Evolutionary conservation across 2,797 vertebrate species (phyloP), one percentile per base, ranked within the genome.

Genomic region (Acipenser oxyrinchus): DNA sequence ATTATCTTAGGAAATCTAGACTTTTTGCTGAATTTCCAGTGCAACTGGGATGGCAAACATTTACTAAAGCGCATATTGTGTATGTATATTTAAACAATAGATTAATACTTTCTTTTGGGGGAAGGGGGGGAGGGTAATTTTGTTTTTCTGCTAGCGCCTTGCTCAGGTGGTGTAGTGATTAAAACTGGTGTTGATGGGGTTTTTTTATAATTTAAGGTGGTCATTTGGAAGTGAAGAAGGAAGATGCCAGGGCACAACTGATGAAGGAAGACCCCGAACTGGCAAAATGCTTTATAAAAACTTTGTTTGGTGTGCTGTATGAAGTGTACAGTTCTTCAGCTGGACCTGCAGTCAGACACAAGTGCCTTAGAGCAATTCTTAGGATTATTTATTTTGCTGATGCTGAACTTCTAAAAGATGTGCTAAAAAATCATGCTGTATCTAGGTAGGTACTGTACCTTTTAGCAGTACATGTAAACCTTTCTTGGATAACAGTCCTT

Each of bases 341-440:
- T 78, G 97, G 96, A 79, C 97, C 96, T 77, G 97, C 97, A 70
- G 96, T 99, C 88, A 94, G 97, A 98, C 97, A 99, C 88, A 99
- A 99, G 96, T 99, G 96, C 96, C 97, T 99, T 96, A 94, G 97
- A 96, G 97, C 97, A 93, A 99, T 99, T 90, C 96, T 99, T 91
- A 97, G 97, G 89, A 98, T 99, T 84, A 98, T 99, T 88, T 99
- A 92, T 92, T 99, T 99, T 88, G 95, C 97, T 72, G 96, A 99
- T 86, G 96, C 97, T 58, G 96, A 99, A 84, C 93, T 99, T 85
- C 89, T 99, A 74, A 97, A 97, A 83, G 97, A 99, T 81, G 97
- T 99, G 74, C 88, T 99, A 80, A 97, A 95, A 89, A 99, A 99
- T 82, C 96, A 99, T 81, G 91, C 96, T 74, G 96, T 99, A 84